Percentiles rank a stretch among this genome's conserved stretches.
phyloP scores from a whole-genome alignment of 2,113 vertebrate genomes.

The Lophius piscatorius region DNA sequence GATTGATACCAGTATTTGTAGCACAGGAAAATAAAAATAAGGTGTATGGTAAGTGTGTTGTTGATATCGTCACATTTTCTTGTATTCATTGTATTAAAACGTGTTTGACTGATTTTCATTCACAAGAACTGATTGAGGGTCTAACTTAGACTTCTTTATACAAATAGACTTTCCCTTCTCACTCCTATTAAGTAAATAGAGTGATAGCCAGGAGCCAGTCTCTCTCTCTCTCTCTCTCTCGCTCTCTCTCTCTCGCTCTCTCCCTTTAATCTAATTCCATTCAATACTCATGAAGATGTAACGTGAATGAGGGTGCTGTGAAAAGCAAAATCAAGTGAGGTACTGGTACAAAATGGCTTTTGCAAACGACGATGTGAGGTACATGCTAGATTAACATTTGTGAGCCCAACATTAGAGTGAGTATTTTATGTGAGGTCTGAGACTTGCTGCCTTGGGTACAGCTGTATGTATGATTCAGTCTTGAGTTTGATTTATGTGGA shows the following conservation, averaged over 20 bases:
- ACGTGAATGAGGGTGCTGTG: conserved; percentile 6
- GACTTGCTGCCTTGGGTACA: not conserved
- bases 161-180: conserved; percentile 38
- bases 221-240: not conserved
- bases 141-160: not conserved
- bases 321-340: too few relatives aligned
- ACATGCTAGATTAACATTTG: conserved; percentile 32
- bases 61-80: too few relatives aligned
- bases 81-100: not conserved
- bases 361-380: conserved; percentile 23
- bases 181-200: conserved; percentile 18
- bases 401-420: conserved; percentile 1
- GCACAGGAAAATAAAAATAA: not conserved
- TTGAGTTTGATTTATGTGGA: conserved; percentile 19
- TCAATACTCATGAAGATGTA: conserved; percentile 12
- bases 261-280: conserved; percentile 4
- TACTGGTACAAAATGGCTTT: conserved; percentile 16
- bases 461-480: not conserved
- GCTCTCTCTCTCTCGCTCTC: not conserved
- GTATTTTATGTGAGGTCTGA: not conserved
- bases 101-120: not conserved
- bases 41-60: too few relatives aligned
- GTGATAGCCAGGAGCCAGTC: conserved; percentile 26
- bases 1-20: not conserved
- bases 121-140: not conserved